Percentiles rank a stretch among this genome's conserved stretches.
Evolutionary conservation across 1,140 invertebrate genomes (phyloP).

Genomic region (Callitettix versicolor): DNA sequence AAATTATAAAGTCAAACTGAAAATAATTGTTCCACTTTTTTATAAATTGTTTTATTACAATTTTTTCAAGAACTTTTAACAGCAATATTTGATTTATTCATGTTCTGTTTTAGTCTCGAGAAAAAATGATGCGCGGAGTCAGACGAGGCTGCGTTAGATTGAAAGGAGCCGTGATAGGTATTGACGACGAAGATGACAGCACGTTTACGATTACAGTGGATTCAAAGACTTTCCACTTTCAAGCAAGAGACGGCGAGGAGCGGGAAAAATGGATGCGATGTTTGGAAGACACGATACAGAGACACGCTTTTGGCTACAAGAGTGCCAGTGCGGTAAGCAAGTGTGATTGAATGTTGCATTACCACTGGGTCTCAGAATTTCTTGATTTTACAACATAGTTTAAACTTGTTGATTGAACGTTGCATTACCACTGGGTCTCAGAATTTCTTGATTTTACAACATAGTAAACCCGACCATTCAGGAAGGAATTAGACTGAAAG

Average conservation of each 20-base stretch:
- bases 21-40: no score
- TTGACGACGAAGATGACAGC: constrained; percentile 97
- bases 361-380: no score
- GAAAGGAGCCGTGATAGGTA: constrained; percentile 91
- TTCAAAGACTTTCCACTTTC: constrained; percentile 98
- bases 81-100: no score
- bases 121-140: constrained; percentile 96
- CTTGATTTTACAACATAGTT: no score
- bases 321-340: constrained; percentile 19
- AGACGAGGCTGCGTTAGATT: constrained; percentile 88
- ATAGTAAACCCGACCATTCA: no score
- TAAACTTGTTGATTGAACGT: no score
- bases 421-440: no score
- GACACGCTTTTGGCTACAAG: constrained; percentile 53
- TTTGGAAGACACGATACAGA: constrained; percentile 85
- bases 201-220: constrained; percentile 99
- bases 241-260: constrained; percentile 84
- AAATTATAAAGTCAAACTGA: not conserved
- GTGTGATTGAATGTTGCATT: not conserved
- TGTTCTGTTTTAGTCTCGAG: constrained; percentile 73
- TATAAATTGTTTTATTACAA: no score
- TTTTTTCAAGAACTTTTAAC: no score
- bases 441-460: no score
- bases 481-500: no score
- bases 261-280: constrained; percentile 90